These are phyloP conservation scores for Zygaena filipendulae DNA, from an alignment of 2,888 invertebrate genomes.

Conservation along the genomic window DNA sequence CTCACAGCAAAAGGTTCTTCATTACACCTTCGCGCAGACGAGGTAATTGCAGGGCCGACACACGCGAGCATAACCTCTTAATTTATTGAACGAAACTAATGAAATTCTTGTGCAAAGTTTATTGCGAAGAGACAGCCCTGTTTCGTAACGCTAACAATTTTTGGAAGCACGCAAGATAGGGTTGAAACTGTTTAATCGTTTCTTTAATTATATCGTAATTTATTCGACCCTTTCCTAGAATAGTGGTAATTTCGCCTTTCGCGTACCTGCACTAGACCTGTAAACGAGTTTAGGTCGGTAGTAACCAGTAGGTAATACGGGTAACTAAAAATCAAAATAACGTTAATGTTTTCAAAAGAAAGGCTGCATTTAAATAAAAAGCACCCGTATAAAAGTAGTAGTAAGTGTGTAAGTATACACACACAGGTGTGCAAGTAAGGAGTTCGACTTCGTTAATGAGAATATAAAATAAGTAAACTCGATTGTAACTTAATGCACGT, in stretches of 20 bases:
- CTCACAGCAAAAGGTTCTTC: slow-evolving; percentile 44
- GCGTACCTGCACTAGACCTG: background rate
- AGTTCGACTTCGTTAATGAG: no score
- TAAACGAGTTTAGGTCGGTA: no score
- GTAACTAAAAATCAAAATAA: no score
- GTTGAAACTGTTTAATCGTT: slow-evolving; percentile 48
- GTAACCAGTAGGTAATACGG: no score
- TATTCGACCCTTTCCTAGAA: slow-evolving; percentile 41
- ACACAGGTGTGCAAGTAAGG: no score
- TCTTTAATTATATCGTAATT: slow-evolving; percentile 63
- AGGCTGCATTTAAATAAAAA: no score
- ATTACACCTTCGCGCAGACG: slow-evolving; percentile 52
- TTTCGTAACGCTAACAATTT: slow-evolving; percentile 53
- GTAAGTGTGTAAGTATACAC: no score
- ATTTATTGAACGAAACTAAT: slow-evolving; percentile 69
- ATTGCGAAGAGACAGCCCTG: slow-evolving; percentile 62
- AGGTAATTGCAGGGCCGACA: slow-evolving; percentile 66
- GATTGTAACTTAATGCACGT: no score
- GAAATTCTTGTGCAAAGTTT: slow-evolving; percentile 65
- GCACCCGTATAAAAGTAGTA: no score
- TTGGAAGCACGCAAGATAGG: slow-evolving; percentile 32
- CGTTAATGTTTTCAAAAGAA: no score
- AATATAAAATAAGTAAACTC: no score
- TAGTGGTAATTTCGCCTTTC: slow-evolving; percentile 8
- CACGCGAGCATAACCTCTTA: slow-evolving; percentile 67